phyloP scores from a whole-genome alignment of 2,113 vertebrate genomes.

The Drymodes brunneopygia region DNA sequence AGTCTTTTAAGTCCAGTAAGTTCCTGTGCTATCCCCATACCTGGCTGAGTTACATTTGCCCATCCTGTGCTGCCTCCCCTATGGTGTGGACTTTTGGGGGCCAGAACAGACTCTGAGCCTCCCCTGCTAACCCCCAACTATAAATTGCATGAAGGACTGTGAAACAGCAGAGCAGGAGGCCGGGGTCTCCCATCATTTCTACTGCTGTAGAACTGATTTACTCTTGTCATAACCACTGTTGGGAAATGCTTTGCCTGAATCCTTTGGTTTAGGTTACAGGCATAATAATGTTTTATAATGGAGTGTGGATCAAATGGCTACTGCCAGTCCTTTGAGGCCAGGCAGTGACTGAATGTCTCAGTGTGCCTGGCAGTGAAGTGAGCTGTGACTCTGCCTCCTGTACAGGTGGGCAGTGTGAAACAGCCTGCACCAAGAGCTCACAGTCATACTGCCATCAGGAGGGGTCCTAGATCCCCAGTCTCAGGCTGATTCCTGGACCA shows the following conservation, averaged over 20 bases:
- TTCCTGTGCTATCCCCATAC: neutral
- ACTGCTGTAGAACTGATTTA: neutral
- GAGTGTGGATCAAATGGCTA: neutral
- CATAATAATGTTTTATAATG: neutral
- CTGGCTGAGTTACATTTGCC: neutral
- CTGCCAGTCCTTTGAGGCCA: neutral
- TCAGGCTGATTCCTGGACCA: neutral
- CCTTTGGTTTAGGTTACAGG: neutral
- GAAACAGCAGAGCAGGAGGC: neutral
- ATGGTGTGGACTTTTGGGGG: neutral
- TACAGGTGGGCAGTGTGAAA: neutral
- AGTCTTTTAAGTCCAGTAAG: neutral
- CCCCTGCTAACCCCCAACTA: neutral
- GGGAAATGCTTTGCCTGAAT: neutral
- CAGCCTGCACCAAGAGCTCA: neutral
- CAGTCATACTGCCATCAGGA: rapidly evolving
- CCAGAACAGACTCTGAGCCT: neutral
- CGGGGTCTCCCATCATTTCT: neutral
- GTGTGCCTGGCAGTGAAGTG: neutral
- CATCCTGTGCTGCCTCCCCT: neutral
- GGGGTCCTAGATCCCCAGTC: neutral
- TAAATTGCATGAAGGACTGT: neutral
- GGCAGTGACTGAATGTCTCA: neutral
- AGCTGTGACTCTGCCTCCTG: neutral
- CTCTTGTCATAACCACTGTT: neutral